phyloP scores from a whole-genome alignment of 1,140 invertebrate species.

The Ephestia elutella region DNA sequence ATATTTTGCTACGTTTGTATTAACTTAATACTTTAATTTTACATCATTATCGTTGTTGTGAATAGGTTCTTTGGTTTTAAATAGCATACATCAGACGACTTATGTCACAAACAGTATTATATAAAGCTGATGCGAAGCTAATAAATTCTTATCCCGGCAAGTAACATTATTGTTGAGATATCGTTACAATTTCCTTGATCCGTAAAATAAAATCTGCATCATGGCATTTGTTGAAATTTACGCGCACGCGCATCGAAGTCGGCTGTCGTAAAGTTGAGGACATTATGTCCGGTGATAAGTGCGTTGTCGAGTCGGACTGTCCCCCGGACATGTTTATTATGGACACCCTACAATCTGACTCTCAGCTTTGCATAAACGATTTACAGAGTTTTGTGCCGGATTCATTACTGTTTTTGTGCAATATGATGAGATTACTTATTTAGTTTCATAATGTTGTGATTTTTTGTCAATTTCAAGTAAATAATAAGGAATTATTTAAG shows the following conservation, averaged over 20 bases:
- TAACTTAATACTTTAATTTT: too few relatives aligned
- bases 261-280: conserved; percentile 69
- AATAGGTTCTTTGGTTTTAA: too few relatives aligned
- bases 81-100: not conserved
- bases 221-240: conserved; percentile 68
- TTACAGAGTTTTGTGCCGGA: not conserved
- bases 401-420: conserved; percentile 31
- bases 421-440: not conserved
- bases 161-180: conserved; percentile 68
- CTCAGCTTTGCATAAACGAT: conserved; percentile 31
- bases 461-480: too few relatives aligned
- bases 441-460: not conserved
- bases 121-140: conserved; percentile 34
- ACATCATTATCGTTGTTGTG: too few relatives aligned
- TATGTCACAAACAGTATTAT: not conserved
- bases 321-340: conserved; percentile 59
- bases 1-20: too few relatives aligned
- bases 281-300: conserved; percentile 68
- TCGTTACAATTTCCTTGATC: conserved; percentile 70
- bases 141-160: conserved; percentile 61
- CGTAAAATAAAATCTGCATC: conserved; percentile 62
- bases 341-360: conserved; percentile 57
- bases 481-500: too few relatives aligned
- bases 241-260: conserved; percentile 49
- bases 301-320: conserved; percentile 54